Evolutionary conservation across 2,888 invertebrate species (phyloP).

Genomic region (Metallyticus violacea): DNA sequence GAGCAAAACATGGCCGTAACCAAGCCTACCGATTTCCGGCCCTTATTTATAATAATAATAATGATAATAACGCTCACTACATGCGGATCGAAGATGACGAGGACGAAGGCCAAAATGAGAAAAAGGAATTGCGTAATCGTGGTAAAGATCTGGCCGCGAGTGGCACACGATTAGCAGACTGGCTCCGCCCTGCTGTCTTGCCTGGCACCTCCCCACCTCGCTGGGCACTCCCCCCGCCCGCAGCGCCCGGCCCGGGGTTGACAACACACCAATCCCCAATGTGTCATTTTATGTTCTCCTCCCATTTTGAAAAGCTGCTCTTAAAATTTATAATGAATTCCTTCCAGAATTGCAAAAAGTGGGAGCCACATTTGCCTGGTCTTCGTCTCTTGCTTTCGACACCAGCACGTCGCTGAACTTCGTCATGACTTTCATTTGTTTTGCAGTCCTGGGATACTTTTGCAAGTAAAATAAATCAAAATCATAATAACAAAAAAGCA

Average conservation of each 20-base stretch:
- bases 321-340: not conserved
- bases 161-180: not conserved
- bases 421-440: not conserved
- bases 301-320: not conserved
- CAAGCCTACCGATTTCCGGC: conserved; percentile 7
- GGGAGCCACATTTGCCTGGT: not conserved
- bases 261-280: not conserved
- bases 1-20: not conserved
- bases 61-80: not conserved
- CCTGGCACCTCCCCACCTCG: not conserved
- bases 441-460: no score
- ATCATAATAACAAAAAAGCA: no score
- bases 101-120: not conserved
- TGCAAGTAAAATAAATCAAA: no score
- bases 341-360: not conserved
- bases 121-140: conserved; percentile 1
- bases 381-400: not conserved
- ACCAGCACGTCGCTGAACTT: not conserved
- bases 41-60: conserved; percentile 13
- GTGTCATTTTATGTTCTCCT: no score
- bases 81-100: not conserved
- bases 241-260: no score
- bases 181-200: conserved; percentile 11
- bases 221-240: not conserved
- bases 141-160: not conserved